Evolutionary conservation across 1,140 invertebrate species (phyloP), one percentile per base, ranked within the genome.

Genomic region (Eupristina koningsbergeri): DNA sequence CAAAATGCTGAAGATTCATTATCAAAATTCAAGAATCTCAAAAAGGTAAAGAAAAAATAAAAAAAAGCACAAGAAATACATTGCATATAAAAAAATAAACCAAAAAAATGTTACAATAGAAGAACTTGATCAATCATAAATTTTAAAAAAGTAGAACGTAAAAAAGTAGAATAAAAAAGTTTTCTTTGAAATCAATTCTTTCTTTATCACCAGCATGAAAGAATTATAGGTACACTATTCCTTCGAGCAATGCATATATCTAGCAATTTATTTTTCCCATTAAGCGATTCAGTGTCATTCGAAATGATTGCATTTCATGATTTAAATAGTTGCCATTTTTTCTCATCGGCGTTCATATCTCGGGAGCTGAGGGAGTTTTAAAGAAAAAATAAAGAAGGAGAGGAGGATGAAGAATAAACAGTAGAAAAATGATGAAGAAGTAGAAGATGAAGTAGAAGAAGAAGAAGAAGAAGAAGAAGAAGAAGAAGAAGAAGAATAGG

Each of bases 101-200:
- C 75, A 17, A 17, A 36, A 61, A 50, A 64, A 75, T 39, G n/a
- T 47, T 3, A 17, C 8, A 13, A 29, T 45, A 53, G 36, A 63
- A 63, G 58, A 81, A 64, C n/a, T 36, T 39, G 29, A 22, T 76
- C 31, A 8, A 82, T 80, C 22, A 29, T 71, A 80, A 80, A 53
- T 53, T 63, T 8, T 47, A 1, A 53, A 34, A 45, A 36, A 53
- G 17, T 47, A n/a, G 41, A 81, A 77, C 81, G 77, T 83, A 77
- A 77, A 77, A 83, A 77, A 69, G 77, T 83, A 61, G 74, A n/a
- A n/a, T 69, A 83, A 83, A 82, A 1, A 58, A 29, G 19, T 41
- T 29, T 3, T 61, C 31, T 61, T 61, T 73, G 8, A 19, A 22
- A 8, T 17, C 11, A 17, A 39, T 22, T 29, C 7, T 74, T 45